These are phyloP conservation scores for Mya arenaria DNA, from an alignment of 1,140 invertebrate species.

Conservation along the genomic window DNA sequence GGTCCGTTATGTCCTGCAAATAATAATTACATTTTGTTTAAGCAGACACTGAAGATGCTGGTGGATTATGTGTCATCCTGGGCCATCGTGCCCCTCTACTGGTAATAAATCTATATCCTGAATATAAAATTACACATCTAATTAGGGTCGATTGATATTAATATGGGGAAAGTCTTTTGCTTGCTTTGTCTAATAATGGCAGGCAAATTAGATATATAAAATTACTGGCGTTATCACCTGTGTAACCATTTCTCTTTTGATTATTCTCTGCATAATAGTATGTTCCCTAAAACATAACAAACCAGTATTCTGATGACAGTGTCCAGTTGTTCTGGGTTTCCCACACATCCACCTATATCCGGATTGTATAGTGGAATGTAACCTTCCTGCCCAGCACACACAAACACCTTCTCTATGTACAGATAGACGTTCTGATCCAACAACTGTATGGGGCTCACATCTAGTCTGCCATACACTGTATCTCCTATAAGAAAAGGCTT, in stretches of 20 bases:
- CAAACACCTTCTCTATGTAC: conserved; percentile 80
- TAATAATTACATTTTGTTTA: background rate
- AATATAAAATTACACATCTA: no score
- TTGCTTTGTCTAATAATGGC: no score
- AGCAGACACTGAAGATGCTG: background rate
- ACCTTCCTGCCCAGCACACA: conserved; percentile 81
- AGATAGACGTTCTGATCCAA: conserved; percentile 76
- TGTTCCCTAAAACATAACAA: no score
- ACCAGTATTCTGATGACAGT: conserved; percentile 80
- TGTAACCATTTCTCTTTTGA: no score
- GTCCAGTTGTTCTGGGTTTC: conserved; percentile 76
- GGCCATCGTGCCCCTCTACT: background rate
- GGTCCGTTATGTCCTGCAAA: conserved; percentile 79
- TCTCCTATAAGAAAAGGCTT: conserved; percentile 72
- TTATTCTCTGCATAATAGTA: no score
- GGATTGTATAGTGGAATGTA: conserved; percentile 82
- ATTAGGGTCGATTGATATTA: no score
- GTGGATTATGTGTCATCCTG: background rate
- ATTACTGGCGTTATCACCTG: no score
- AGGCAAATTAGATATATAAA: no score
- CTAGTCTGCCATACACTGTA: conserved; percentile 79
- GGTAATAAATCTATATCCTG: background rate
- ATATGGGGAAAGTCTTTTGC: no score
- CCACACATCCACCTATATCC: conserved; percentile 76
- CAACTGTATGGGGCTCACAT: conserved; percentile 79